phyloP scores from a whole-genome alignment of 2,113 vertebrate genomes.

The Laterallus jamaicensis region DNA sequence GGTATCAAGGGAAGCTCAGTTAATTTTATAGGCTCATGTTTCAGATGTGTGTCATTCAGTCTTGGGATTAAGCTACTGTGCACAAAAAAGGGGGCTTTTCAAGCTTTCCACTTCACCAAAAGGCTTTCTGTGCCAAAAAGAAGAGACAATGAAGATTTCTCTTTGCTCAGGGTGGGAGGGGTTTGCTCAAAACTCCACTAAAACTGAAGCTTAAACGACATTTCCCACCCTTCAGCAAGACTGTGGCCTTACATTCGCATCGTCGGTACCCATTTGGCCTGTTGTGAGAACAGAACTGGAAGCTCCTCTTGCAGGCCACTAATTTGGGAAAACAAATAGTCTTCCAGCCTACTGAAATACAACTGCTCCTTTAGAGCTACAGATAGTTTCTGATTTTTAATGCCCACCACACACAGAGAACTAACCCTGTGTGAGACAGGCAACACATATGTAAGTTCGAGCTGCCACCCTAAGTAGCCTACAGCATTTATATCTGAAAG shows the following conservation, averaged over 20 bases:
- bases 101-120: slow-evolving; percentile 1
- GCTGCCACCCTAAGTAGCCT: slow-evolving; percentile 8
- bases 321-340: slow-evolving; percentile 18
- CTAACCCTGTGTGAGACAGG: not conserved
- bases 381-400: not conserved
- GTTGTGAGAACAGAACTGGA: not conserved
- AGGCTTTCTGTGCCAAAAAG: not conserved
- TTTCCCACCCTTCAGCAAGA: not conserved
- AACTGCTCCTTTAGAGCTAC: not conserved
- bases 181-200: slow-evolving; percentile 28
- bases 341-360: not conserved
- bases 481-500: slow-evolving; percentile 1
- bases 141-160: not conserved
- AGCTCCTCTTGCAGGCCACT: not conserved
- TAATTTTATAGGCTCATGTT: not conserved
- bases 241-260: not conserved
- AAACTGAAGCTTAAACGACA: slow-evolving; percentile 11
- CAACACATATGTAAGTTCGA: not conserved
- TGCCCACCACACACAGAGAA: not conserved
- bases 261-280: not conserved
- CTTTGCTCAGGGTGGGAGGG: not conserved
- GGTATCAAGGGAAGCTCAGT: not conserved
- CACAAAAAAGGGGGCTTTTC: not conserved
- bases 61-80: not conserved
- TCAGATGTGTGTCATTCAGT: not conserved